Conservation (phyloP, 2,113 vertebrate species). For the Podarcis cretensis region DNA sequence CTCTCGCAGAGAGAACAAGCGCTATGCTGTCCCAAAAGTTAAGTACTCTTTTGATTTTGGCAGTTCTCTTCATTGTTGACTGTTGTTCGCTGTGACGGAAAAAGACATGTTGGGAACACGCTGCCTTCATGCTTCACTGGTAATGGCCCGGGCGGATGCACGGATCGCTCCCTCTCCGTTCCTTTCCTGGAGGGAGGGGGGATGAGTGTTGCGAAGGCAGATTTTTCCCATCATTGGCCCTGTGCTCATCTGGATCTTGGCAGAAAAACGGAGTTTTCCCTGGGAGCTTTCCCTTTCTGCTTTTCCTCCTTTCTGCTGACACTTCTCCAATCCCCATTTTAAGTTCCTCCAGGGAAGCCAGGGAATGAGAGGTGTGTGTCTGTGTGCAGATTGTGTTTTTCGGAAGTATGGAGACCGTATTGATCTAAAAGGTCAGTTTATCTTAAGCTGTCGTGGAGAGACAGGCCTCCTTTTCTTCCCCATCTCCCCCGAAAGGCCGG, state of each 20-base stretch:
- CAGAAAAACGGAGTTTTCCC: background rate
- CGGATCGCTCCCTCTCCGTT: background rate
- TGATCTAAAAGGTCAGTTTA: fast-evolving
- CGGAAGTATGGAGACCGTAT: fast-evolving
- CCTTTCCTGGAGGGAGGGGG: fast-evolving
- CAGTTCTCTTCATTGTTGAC: background rate
- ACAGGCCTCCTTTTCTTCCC: background rate
- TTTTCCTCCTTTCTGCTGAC: background rate
- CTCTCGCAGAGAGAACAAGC: background rate
- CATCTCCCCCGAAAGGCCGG: fast-evolving
- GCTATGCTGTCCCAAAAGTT: background rate
- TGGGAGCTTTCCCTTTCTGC: background rate
- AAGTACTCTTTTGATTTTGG: background rate
- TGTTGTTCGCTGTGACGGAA: background rate
- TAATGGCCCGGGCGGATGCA: background rate
- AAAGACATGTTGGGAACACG: background rate
- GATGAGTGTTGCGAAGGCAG: background rate
- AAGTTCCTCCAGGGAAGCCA: background rate
- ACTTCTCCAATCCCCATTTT: background rate
- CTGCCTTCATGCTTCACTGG: background rate
- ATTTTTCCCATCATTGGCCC: background rate
- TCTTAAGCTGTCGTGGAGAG: background rate
- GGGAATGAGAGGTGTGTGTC: too few species aligned
- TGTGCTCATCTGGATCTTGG: background rate
- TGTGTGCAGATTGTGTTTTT: background rate